These are phyloP conservation scores for Alviniconcha strummeri DNA, from an alignment of 2,888 invertebrate genomes.

Conservation along the genomic window DNA sequence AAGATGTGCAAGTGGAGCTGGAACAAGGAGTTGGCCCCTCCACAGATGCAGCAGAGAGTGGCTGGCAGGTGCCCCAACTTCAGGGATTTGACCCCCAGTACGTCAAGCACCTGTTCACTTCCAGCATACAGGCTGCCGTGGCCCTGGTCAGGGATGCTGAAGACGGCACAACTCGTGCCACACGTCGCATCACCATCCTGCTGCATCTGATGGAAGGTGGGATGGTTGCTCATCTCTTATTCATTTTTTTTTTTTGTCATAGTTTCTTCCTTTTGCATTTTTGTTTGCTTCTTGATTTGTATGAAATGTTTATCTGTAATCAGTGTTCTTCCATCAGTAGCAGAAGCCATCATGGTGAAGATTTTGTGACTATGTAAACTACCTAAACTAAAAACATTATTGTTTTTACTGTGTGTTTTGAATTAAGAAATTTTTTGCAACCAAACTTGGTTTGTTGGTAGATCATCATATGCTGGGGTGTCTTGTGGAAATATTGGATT, in stretches of 20 bases:
- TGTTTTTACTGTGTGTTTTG: neutral
- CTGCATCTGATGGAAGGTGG: conserved; percentile 42
- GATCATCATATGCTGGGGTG: too few species aligned
- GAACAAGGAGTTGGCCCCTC: neutral
- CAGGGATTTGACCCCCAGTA: conserved; percentile 18
- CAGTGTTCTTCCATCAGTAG: too few species aligned
- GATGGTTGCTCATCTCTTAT: neutral
- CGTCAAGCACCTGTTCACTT: conserved; percentile 43
- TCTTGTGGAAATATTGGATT: too few species aligned
- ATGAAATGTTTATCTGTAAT: too few species aligned
- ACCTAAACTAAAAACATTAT: neutral
- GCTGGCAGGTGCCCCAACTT: too few species aligned
- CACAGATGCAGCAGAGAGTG: neutral
- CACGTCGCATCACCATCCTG: conserved; percentile 54
- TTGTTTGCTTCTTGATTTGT: too few species aligned
- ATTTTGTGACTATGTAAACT: too few species aligned
- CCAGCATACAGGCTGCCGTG: conserved; percentile 57
- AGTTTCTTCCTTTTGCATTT: too few species aligned
- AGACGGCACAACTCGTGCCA: conserved; percentile 45
- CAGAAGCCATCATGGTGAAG: too few species aligned
- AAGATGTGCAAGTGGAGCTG: conserved; percentile 3
- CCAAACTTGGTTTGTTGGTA: too few species aligned
- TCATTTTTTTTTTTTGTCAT: too few species aligned
- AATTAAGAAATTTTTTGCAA: too few species aligned
- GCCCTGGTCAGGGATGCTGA: conserved; percentile 59